These are phyloP conservation scores for Malthinus seriepunctatus DNA, from an alignment of 2,888 invertebrate genomes.

Conservation along the genomic window DNA sequence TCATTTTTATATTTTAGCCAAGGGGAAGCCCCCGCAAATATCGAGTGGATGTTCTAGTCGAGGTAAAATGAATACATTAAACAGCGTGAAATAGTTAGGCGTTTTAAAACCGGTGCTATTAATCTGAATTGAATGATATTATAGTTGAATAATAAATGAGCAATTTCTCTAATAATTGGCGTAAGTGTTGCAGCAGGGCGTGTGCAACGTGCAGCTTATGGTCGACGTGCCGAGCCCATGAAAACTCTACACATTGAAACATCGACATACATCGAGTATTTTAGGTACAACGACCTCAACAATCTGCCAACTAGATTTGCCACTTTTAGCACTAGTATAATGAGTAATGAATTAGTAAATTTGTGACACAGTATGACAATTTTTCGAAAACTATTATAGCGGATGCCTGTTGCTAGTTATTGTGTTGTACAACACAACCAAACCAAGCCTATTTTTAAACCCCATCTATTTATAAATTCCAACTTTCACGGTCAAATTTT, in stretches of 20 bases:
- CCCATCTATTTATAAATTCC: background rate
- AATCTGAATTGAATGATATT: slow-evolving; percentile 18
- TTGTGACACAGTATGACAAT: slow-evolving; percentile 1
- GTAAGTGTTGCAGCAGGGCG: slow-evolving; percentile 26
- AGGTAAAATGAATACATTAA: too few relatives aligned
- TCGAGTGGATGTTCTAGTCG: too few relatives aligned
- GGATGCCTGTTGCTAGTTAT: too few relatives aligned
- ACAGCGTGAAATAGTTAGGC: background rate
- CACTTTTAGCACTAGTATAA: slow-evolving; percentile 38
- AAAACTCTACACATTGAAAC: slow-evolving; percentile 26
- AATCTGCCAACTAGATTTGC: slow-evolving; percentile 38
- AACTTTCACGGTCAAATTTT: slow-evolving; percentile 7
- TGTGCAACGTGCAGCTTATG: slow-evolving; percentile 23
- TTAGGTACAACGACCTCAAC: slow-evolving; percentile 39
- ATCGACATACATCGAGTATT: slow-evolving; percentile 39
- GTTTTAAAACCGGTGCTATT: slow-evolving; percentile 12
- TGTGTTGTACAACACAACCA: too few relatives aligned
- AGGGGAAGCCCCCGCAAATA: too few relatives aligned
- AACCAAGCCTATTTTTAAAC: background rate
- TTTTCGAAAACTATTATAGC: background rate
- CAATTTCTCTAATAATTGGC: slow-evolving; percentile 14
- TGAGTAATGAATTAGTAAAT: background rate
- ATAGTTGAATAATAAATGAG: slow-evolving; percentile 11
- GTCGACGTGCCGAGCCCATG: slow-evolving; percentile 24
- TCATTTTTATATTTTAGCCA: too few relatives aligned